These are phyloP conservation scores for Diadumene lineata DNA, from an alignment of 92 coral and sea anemone genomes.

Conservation along the genomic window DNA sequence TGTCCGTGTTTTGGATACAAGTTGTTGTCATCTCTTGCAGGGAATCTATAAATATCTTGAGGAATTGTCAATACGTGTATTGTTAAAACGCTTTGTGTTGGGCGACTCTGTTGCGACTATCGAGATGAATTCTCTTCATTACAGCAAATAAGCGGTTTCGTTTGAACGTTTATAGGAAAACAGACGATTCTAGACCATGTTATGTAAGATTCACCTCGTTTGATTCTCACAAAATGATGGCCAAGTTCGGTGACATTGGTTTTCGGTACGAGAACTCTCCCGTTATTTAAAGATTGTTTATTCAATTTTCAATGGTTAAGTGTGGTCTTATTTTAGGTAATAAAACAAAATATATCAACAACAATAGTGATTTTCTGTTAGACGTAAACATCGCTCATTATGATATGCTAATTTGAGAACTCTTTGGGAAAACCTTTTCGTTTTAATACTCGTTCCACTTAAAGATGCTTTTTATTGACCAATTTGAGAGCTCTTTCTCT, in stretches of 20 bases:
- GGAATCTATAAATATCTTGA: not conserved
- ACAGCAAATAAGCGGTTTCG: slow-evolving; percentile 11
- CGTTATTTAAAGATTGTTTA: too few species aligned
- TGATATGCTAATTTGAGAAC: slow-evolving; percentile 4
- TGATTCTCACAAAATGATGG: not conserved
- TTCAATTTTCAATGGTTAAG: not conserved
- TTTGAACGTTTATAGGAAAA: slow-evolving; percentile 6
- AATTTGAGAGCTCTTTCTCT: too few species aligned
- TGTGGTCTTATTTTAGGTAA: slow-evolving; percentile 2
- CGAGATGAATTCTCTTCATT: not conserved
- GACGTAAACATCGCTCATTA: not conserved
- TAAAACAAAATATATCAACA: not conserved
- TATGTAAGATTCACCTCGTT: not conserved
- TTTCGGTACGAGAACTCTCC: too few species aligned
- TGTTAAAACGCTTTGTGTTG: slow-evolving; percentile 20
- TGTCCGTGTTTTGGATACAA: not conserved
- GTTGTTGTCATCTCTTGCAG: not conserved
- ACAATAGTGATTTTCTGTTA: not conserved
- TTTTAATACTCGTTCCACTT: not conserved
- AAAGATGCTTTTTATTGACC: too few species aligned
- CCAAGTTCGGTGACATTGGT: not conserved
- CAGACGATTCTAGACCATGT: slow-evolving; percentile 20
- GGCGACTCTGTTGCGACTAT: slow-evolving; percentile 31
- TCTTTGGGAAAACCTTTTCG: not conserved
- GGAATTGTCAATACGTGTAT: slow-evolving; percentile 9